Evolutionary conservation across 2,888 invertebrate species (phyloP).

Genomic region (Pilophorus perplexus): DNA sequence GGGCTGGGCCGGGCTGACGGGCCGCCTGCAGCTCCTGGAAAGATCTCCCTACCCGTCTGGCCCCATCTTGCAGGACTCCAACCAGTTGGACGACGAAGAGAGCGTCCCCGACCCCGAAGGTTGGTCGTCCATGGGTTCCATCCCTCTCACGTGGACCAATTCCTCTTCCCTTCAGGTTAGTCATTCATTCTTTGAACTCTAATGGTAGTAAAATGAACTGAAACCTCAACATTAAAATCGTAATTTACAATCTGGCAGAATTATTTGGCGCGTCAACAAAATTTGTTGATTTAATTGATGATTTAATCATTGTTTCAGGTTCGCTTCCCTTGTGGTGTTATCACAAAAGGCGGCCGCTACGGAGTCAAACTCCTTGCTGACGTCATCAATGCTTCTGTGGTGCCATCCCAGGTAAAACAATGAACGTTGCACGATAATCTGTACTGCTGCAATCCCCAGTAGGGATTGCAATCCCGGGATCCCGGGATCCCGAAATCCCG

Average conservation of each 20-base stretch:
- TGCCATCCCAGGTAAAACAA: constrained; percentile 9
- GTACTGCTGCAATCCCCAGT: no score
- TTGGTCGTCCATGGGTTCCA: constrained; percentile 53
- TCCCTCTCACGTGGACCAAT: constrained; percentile 51
- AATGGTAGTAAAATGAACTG: no score
- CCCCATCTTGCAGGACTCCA: constrained; percentile 20
- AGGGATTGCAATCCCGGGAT: no score
- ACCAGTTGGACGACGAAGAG: neutral
- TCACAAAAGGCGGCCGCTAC: constrained; percentile 69
- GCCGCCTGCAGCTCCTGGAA: constrained; percentile 46
- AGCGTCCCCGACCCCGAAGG: constrained; percentile 47
- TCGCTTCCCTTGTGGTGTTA: constrained; percentile 65
- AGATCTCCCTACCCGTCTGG: constrained; percentile 34
- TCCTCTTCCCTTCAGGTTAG: constrained; percentile 51
- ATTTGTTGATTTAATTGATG: no score
- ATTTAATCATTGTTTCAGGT: no score
- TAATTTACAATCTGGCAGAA: no score
- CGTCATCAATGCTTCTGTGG: constrained; percentile 10
- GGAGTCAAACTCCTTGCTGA: constrained; percentile 55
- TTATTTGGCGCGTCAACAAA: no score
- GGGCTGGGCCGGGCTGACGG: constrained; percentile 50
- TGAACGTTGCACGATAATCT: no score
- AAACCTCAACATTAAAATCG: no score
- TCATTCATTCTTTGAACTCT: no score
- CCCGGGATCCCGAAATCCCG: no score